phyloP scores from a whole-genome alignment of 1,140 invertebrate genomes.

The Megalopta genalis region DNA sequence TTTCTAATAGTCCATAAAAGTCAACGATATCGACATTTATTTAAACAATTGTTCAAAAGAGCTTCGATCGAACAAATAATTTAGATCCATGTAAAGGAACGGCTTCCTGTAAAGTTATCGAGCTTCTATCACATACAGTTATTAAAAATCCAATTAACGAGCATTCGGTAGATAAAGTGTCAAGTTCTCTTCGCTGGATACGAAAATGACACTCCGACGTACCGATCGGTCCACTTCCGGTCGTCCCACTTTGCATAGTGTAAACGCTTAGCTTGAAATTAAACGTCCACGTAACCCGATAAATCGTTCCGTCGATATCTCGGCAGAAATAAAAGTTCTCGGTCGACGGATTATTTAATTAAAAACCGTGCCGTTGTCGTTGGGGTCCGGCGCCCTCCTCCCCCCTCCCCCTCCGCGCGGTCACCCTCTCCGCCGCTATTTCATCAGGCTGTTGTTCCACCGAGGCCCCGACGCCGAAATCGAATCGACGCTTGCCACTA shows the following conservation, averaged over 20 bases:
- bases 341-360: constrained; percentile 62
- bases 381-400: neutral
- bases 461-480: constrained; percentile 44
- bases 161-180: neutral
- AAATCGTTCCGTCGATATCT: constrained; percentile 60
- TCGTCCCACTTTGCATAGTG: neutral
- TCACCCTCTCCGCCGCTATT: neutral
- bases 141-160: too few species aligned
- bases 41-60: too few species aligned
- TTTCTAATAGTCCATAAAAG: too few species aligned
- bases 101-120: too few species aligned
- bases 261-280: constrained; percentile 59
- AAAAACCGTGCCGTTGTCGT: constrained; percentile 49
- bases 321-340: constrained; percentile 62
- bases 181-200: constrained; percentile 5
- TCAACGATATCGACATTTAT: too few species aligned
- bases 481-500: constrained; percentile 47
- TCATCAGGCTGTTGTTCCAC: constrained; percentile 3
- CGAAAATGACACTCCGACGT: constrained; percentile 37
- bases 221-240: constrained; percentile 1
- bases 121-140: too few species aligned
- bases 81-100: too few species aligned
- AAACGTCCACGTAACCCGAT: constrained; percentile 64
- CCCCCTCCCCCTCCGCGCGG: constrained; percentile 1
- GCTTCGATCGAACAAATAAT: too few species aligned